phyloP scores from a whole-genome alignment of 2,888 invertebrate genomes.

The Tenthredo mesomela region DNA sequence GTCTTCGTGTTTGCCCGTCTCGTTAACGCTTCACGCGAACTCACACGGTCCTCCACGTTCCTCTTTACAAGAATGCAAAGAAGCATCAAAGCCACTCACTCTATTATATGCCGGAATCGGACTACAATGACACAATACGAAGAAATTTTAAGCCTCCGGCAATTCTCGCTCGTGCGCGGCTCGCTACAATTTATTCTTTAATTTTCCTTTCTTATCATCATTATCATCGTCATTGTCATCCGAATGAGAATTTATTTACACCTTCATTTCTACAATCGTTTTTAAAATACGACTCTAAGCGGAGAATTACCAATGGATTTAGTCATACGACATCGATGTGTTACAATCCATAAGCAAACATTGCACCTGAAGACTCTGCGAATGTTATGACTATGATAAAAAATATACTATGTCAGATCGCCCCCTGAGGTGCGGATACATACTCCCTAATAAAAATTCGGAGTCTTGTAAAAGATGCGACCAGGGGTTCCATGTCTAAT shows the following conservation, averaged over 20 bases:
- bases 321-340: background rate
- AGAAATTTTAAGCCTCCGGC: conserved; percentile 5
- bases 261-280: background rate
- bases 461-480: background rate
- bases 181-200: conserved; percentile 2
- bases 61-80: conserved; percentile 47
- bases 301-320: background rate
- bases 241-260: background rate
- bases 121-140: conserved; percentile 44
- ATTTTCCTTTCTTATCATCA: background rate
- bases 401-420: background rate
- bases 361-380: background rate
- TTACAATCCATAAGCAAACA: background rate
- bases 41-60: conserved; percentile 23
- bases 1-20: conserved; percentile 69
- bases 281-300: background rate
- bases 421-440: background rate
- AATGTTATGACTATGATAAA: background rate
- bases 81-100: conserved; percentile 42
- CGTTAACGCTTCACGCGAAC: conserved; percentile 71
- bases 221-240: background rate
- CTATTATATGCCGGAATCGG: conserved; percentile 48
- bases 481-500: conserved; percentile 16
- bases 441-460: background rate
- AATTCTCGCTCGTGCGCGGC: conserved; percentile 27